phyloP scores from a whole-genome alignment of 2,113 vertebrate species.

The Brachypodius melanocephalos region DNA sequence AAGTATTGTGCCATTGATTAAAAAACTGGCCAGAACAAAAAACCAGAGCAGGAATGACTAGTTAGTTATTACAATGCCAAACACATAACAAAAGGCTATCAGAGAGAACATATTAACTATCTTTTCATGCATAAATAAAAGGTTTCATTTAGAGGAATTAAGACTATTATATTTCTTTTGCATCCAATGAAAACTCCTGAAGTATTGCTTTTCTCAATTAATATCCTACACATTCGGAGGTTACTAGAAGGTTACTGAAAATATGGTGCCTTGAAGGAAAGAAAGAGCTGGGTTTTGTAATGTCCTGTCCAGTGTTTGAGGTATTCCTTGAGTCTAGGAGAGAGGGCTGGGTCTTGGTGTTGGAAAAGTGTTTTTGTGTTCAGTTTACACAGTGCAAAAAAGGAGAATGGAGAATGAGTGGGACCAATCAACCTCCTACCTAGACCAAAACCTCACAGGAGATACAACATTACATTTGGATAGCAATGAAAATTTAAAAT shows the following conservation, averaged over 20 bases:
- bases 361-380: background rate
- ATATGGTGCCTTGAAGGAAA: background rate
- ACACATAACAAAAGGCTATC: background rate
- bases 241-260: background rate
- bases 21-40: background rate
- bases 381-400: background rate
- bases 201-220: background rate
- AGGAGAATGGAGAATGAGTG: background rate
- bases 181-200: background rate
- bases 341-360: background rate
- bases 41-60: background rate
- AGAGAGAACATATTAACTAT: background rate
- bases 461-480: background rate
- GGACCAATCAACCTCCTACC: background rate
- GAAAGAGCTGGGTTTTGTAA: background rate
- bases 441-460: background rate
- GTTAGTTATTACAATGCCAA: background rate
- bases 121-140: constrained; percentile 16
- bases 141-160: background rate
- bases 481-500: background rate
- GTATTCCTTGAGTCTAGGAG: background rate
- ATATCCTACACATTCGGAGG: fast-evolving
- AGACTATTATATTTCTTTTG: background rate
- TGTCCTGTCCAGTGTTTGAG: background rate
- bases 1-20: background rate